Evolutionary conservation across 37 sponge, comb jelly and placozoan genomes (phyloP).

Genomic region (Aplysina aerophoba): DNA sequence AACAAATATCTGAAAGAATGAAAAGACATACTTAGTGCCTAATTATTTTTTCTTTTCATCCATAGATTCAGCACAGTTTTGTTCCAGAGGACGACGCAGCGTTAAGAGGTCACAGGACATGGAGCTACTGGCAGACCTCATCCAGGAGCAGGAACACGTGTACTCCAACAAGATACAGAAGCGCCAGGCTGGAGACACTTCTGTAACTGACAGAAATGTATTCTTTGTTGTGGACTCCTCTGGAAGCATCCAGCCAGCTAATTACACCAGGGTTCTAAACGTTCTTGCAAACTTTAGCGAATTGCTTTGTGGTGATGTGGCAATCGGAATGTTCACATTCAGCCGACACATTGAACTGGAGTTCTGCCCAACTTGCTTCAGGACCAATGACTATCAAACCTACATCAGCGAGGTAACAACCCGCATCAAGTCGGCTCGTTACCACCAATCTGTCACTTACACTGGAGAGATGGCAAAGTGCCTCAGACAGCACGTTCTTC

Average conservation of each 20-base stretch:
- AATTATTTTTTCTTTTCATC: too few species aligned
- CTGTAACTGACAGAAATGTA: constrained; percentile 2
- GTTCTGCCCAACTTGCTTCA: constrained; percentile 23
- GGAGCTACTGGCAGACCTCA: constrained; percentile 16
- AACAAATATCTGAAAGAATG: too few species aligned
- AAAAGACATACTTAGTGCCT: too few species aligned
- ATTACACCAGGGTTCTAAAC: not conserved
- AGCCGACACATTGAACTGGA: constrained; percentile 10
- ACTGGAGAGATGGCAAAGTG: constrained; percentile 24
- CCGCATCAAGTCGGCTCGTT: constrained; percentile 7
- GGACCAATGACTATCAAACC: not conserved
- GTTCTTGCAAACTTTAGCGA: not conserved
- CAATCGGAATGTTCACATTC: constrained; percentile 3
- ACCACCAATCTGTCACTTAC: not conserved
- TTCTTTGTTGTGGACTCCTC: constrained; percentile 26
- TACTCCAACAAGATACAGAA: not conserved
- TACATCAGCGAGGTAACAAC: not conserved
- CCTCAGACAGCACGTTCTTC: not conserved
- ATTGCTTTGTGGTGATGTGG: constrained; percentile 4
- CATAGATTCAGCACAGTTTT: too few species aligned
- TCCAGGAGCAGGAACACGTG: not conserved
- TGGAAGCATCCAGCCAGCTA: not conserved
- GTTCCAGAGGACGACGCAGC: too few species aligned
- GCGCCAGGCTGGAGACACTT: not conserved
- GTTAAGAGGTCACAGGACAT: not conserved